These are phyloP conservation scores for Rhagonycha lutea DNA, from an alignment of 2,888 invertebrate genomes.

Conservation along the genomic window DNA sequence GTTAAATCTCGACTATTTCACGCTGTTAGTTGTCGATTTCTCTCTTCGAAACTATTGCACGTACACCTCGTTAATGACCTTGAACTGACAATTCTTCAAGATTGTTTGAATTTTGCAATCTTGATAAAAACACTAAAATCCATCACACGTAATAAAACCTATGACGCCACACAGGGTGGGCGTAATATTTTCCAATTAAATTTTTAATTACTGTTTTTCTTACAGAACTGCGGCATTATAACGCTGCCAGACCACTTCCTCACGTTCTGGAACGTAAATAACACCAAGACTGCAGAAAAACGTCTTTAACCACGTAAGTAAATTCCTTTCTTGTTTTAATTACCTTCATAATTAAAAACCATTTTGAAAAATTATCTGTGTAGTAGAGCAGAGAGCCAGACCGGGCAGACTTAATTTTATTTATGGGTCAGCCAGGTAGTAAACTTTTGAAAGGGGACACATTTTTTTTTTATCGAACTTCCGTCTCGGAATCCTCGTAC, in stretches of 20 bases:
- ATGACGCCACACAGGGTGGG: neutral
- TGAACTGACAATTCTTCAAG: neutral
- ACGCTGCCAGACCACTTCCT: neutral
- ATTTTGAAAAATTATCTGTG: neutral
- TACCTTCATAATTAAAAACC: neutral
- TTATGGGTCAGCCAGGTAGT: neutral
- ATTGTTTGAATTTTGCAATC: neutral
- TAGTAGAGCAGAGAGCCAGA: neutral
- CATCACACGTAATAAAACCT: neutral
- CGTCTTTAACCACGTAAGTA: neutral
- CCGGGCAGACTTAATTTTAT: neutral
- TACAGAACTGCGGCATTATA: neutral
- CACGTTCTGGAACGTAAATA: constrained; percentile 1
- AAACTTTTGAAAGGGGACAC: neutral
- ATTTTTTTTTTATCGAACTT: neutral
- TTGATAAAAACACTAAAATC: neutral
- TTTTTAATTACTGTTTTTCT: neutral
- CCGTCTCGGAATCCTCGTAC: neutral
- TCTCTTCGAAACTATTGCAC: neutral
- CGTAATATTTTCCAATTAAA: neutral
- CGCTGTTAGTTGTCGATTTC: neutral
- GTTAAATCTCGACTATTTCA: neutral
- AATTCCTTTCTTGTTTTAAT: neutral
- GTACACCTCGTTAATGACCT: neutral
- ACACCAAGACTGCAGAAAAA: neutral